Conservation (phyloP, 2,797 vertebrate species). For the Pseudomugil gertrudae region DNA sequence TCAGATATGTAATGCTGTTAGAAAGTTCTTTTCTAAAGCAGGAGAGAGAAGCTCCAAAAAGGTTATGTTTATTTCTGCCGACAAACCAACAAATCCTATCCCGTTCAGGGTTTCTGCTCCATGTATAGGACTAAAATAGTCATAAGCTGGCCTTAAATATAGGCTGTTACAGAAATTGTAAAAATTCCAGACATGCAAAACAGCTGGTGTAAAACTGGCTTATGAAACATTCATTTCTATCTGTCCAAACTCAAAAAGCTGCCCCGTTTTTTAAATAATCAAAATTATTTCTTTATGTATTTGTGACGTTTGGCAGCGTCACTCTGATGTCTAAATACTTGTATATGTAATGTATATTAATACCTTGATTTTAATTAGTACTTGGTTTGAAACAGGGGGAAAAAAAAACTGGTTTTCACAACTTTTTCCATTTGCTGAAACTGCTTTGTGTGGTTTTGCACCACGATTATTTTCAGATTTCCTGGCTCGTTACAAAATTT, state of each 20-base stretch:
- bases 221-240: too few species aligned
- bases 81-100: too few species aligned
- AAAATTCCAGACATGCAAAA: not conserved
- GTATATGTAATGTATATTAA: too few species aligned
- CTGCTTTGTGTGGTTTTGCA: conserved; percentile 2
- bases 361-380: not conserved
- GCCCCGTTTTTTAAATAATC: too few species aligned
- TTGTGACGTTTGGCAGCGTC: too few species aligned
- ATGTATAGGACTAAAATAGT: not conserved
- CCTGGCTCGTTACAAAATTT: conserved; percentile 17
- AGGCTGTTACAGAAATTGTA: not conserved
- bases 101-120: too few species aligned
- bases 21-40: too few species aligned
- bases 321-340: too few species aligned
- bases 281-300: too few species aligned
- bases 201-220: not conserved
- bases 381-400: not conserved
- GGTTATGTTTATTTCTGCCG: too few species aligned
- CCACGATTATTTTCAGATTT: not conserved
- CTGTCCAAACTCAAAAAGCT: too few species aligned
- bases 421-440: not conserved
- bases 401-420: not conserved
- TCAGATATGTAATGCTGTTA: not conserved
- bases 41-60: too few species aligned
- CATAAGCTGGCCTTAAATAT: not conserved